Evolutionary conservation across 2,113 vertebrate species (phyloP), one percentile per base, ranked within the genome.

Genomic region (Pachycephala philippinensis): DNA sequence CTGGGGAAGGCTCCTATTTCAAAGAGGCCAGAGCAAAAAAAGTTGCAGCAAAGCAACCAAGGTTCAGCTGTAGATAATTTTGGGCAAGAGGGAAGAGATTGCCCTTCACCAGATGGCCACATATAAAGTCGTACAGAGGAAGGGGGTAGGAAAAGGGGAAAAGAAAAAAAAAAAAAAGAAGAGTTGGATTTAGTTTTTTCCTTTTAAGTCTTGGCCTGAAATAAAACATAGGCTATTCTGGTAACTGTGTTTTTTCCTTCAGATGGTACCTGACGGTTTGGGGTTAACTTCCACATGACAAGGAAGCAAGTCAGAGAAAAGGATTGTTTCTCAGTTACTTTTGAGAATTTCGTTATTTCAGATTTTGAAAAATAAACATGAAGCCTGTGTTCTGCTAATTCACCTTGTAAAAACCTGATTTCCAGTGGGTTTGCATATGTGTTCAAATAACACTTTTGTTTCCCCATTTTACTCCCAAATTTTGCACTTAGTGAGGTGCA

Each of bases 21-120:
- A 96, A 96, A 95, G 85, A 44, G 22, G 27, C 50, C 72, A 82
- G 50, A 91, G 74, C 24, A 91, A 75, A 90, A 83, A 69, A 83
- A 52, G 35, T 87, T 94, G 75, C 35, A 90, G 68, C 54, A 86
- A 74, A 89, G 61, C 39, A 89, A 63, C 64, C 56, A 88, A 88
- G 37, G 37, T 68, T 96, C 90, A 96, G 90, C 96, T 96, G 95
- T 78, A 59, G 79, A 35, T 86, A 90, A 87, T 95, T 93, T 93
- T 68, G 72, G 68, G 79, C 72, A 87, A 92, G 64, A 84, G 23
- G 24, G 39, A 94, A 88, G 79, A 93, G 75, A 68, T 81, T 88
- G 71, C 39, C 63, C 83, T 76, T 83, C 56, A 84, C 52, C 90
- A 95, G 88, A 81, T 84, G 85, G 93, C 83, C 80, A 68, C 27